Evolutionary conservation across 2,797 vertebrate genomes (phyloP).

Genomic region (Hydrolagus colliei): DNA sequence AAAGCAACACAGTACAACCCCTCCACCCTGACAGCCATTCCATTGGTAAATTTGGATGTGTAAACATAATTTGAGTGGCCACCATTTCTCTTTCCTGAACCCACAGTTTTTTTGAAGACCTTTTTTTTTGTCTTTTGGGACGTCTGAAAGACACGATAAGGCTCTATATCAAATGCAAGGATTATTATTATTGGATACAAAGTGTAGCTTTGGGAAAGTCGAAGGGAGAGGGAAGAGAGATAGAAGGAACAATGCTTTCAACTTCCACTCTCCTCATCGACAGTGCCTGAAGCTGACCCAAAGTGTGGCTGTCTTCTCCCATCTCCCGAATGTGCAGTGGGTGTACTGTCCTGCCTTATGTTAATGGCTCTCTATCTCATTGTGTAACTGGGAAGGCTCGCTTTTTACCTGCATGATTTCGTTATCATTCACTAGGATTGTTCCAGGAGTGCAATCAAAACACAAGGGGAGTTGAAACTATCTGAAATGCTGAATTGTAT

Average conservation of each 20-base stretch:
- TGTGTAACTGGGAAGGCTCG: not conserved
- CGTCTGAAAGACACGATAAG: too few relatives aligned
- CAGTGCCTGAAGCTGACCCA: not conserved
- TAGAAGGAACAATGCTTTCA: not conserved
- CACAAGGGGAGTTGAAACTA: not conserved
- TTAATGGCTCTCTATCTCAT: not conserved
- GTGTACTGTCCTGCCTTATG: constrained; percentile 3
- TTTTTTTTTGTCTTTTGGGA: too few relatives aligned
- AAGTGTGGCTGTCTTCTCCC: not conserved
- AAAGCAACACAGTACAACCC: constrained; percentile 27
- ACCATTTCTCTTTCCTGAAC: not conserved
- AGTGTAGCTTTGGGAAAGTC: not conserved
- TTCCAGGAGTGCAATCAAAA: not conserved
- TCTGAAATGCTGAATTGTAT: not conserved
- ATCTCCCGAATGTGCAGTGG: constrained; percentile 17
- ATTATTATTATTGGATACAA: not conserved
- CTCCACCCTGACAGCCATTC: not conserved
- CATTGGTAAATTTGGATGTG: not conserved
- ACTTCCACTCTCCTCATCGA: not conserved
- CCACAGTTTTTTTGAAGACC: not conserved
- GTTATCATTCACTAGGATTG: constrained; percentile 1
- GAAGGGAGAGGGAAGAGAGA: not conserved
- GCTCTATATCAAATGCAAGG: too few relatives aligned
- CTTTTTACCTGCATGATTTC: not conserved
- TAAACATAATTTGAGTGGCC: not conserved